A percentile compares a stretch with the other conserved stretches of the same genome.
phyloP scores from a whole-genome alignment of 2,888 invertebrate species.

The Cistogaster globosa region DNA sequence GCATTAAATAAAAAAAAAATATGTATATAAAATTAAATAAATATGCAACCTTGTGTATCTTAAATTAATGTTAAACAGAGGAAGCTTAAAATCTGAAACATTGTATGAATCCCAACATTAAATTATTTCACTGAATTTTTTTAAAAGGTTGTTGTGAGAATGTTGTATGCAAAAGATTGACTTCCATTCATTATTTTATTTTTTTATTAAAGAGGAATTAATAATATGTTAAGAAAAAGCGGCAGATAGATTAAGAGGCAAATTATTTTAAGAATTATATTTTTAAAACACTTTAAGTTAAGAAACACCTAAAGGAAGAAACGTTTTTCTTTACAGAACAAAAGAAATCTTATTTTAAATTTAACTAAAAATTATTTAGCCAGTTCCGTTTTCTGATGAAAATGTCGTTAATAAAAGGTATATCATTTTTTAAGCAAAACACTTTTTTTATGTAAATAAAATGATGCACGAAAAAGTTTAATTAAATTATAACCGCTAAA shows the following conservation, averaged over 20 bases:
- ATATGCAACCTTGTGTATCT: constrained; percentile 24
- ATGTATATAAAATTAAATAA: not conserved
- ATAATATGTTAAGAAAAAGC: constrained; percentile 33
- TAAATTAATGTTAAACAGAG: constrained; percentile 49
- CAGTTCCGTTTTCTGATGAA: too few species aligned
- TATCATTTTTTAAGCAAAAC: too few species aligned
- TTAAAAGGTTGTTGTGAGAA: not conserved
- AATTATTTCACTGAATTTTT: constrained; percentile 16
- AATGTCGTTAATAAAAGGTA: too few species aligned
- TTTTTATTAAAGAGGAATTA: constrained; percentile 31
- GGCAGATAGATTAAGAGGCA: not conserved
- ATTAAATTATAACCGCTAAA: too few species aligned
- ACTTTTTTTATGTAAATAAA: too few species aligned
- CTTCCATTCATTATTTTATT: not conserved
- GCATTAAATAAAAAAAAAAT: constrained; percentile 8
- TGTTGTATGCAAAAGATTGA: not conserved
- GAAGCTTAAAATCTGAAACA: constrained; percentile 59
- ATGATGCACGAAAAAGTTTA: too few species aligned
- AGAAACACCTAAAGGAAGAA: not conserved
- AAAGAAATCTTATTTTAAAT: too few species aligned
- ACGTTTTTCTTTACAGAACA: not conserved
- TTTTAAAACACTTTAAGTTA: constrained; percentile 15
- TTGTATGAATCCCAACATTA: constrained; percentile 45
- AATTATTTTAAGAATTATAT: not conserved
- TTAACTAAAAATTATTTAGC: too few species aligned